Conservation (phyloP, 2,888 invertebrate species). For the Xanthostigma xanthostigma region DNA sequence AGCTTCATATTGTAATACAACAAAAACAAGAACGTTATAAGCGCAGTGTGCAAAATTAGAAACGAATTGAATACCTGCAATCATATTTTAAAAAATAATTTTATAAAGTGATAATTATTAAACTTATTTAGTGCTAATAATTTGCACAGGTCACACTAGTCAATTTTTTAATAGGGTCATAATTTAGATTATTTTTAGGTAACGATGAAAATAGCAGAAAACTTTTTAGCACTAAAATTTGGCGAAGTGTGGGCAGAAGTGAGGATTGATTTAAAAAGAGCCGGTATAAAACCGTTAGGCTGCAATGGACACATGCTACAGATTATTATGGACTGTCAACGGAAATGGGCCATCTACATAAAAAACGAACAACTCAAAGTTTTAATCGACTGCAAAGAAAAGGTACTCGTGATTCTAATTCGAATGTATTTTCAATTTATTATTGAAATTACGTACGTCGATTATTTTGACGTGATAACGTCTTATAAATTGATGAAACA, state of each 20-base stretch:
- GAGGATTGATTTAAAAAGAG: constrained; percentile 21
- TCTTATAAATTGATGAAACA: no score
- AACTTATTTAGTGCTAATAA: no score
- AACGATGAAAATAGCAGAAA: constrained; percentile 27
- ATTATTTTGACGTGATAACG: no score
- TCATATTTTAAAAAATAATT: no score
- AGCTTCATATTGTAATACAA: no score
- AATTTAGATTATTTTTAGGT: constrained; percentile 20
- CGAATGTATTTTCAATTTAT: not conserved
- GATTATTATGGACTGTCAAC: constrained; percentile 22
- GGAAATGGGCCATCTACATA: constrained; percentile 23
- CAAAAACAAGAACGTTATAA: no score
- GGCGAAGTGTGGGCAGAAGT: constrained; percentile 32
- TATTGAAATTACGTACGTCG: no score
- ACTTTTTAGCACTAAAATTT: constrained; percentile 29
- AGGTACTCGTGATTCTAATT: not conserved
- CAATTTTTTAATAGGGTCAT: not conserved
- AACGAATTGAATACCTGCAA: no score
- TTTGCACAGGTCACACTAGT: no score
- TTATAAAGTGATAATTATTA: no score
- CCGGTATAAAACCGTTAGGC: constrained; percentile 23
- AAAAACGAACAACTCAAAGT: constrained; percentile 23
- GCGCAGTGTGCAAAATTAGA: no score
- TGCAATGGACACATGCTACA: constrained; percentile 25
- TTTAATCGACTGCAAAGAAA: not conserved